Conservation (phyloP, 1,140 invertebrate species). For the Arctopsyche grandis region DNA sequence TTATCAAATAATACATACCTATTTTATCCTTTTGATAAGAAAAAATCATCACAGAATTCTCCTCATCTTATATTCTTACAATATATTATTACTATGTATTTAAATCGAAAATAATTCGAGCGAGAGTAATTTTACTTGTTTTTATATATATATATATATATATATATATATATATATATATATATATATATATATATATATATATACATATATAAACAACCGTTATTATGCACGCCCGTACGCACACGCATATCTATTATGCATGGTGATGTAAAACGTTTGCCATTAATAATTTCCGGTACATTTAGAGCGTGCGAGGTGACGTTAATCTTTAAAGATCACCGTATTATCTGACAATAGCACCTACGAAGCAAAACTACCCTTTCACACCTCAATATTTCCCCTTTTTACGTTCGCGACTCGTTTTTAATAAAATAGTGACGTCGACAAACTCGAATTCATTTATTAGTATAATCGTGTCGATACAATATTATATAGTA, state of each 20-base stretch:
- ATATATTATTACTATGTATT: not conserved
- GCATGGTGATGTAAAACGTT: conserved; percentile 1
- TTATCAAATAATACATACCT: too few relatives aligned
- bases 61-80: too few relatives aligned
- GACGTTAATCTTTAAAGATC: conserved; percentile 34
- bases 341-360: conserved; percentile 30
- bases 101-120: not conserved
- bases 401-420: not conserved
- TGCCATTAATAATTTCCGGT: conserved; percentile 33
- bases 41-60: too few relatives aligned
- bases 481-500: too few relatives aligned
- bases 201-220: not conserved
- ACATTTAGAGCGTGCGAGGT: conserved; percentile 5
- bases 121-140: not conserved
- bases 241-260: not conserved
- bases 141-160: not conserved
- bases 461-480: not conserved
- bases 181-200: too few relatives aligned
- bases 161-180: too few relatives aligned
- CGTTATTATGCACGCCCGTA: not conserved
- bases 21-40: too few relatives aligned
- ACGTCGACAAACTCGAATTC: not conserved
- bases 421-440: not conserved
- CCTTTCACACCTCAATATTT: not conserved
- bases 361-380: conserved; percentile 9